phyloP scores from a whole-genome alignment of 2,797 vertebrate genomes.

The Leuciscus waleckii region DNA sequence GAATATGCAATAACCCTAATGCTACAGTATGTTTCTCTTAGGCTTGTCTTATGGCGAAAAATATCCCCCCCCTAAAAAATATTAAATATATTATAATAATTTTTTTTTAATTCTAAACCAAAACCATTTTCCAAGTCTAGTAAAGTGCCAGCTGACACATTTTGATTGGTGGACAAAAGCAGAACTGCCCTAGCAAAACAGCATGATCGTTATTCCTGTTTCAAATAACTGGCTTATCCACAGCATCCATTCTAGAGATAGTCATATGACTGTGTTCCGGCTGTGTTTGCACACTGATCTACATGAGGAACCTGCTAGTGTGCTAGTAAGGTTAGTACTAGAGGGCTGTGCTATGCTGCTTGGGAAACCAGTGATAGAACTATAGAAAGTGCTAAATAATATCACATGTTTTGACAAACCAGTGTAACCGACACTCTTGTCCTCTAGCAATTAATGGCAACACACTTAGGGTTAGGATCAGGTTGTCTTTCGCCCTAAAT shows the following conservation, averaged over 20 bases:
- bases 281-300: not conserved
- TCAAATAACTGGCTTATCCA: not conserved
- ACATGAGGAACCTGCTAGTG: not conserved
- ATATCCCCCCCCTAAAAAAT: not conserved
- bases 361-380: slow-evolving; percentile 1
- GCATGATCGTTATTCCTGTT: not conserved
- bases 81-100: too few species aligned
- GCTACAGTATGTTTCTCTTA: not conserved
- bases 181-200: not conserved
- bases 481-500: slow-evolving; percentile 19
- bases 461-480: slow-evolving; percentile 14
- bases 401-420: slow-evolving; percentile 26
- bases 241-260: not conserved
- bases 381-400: not conserved
- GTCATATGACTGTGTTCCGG: not conserved
- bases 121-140: not conserved
- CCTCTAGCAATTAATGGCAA: slow-evolving; percentile 12
- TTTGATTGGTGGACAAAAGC: not conserved
- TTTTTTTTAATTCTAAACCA: not conserved
- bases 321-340: not conserved
- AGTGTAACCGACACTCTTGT: slow-evolving; percentile 53
- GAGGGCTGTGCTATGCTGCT: not conserved
- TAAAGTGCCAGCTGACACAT: not conserved
- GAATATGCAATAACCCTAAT: not conserved
- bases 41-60: not conserved